Percentiles rank a stretch among this genome's conserved stretches.
phyloP scores from a whole-genome alignment of 2,888 invertebrate species.

The Andrena camellia region DNA sequence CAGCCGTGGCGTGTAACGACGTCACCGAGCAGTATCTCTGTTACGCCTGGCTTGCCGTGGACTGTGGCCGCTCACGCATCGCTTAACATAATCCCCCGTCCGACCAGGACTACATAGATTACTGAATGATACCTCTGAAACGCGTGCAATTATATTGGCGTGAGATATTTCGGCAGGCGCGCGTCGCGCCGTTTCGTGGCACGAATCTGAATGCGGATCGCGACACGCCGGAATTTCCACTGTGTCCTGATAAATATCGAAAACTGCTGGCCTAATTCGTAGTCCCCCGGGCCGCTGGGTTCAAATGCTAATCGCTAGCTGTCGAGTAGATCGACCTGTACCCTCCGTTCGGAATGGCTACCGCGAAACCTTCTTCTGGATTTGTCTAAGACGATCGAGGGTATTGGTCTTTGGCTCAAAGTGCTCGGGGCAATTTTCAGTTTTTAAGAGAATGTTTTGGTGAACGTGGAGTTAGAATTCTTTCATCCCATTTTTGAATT shows the following conservation, averaged over 20 bases:
- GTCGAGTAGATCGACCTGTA: not conserved
- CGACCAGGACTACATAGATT: constrained; percentile 78
- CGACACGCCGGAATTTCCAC: constrained; percentile 18
- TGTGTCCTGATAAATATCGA: constrained; percentile 8
- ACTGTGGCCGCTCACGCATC: constrained; percentile 84
- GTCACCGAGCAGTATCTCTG: constrained; percentile 83
- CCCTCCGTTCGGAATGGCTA: not conserved
- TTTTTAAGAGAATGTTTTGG: no score
- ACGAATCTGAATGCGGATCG: constrained; percentile 25
- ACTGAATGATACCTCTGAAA: constrained; percentile 78
- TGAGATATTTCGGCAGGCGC: constrained; percentile 64
- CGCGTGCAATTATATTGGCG: constrained; percentile 74
- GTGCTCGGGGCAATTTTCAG: no score
- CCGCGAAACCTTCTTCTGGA: not conserved
- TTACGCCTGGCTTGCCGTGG: constrained; percentile 82
- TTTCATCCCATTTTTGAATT: no score
- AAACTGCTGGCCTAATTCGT: constrained; percentile 30
- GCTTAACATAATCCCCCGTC: constrained; percentile 83
- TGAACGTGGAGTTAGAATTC: no score
- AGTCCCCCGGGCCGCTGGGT: not conserved
- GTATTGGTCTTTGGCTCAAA: no score
- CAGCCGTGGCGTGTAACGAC: constrained; percentile 73
- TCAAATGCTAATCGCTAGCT: constrained; percentile 6
- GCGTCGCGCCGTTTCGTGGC: constrained; percentile 46
- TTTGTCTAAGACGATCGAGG: no score